Evolutionary conservation across 2,888 invertebrate species (phyloP), one percentile per base, ranked within the genome.

Genomic region (Agriotes lineatus): DNA sequence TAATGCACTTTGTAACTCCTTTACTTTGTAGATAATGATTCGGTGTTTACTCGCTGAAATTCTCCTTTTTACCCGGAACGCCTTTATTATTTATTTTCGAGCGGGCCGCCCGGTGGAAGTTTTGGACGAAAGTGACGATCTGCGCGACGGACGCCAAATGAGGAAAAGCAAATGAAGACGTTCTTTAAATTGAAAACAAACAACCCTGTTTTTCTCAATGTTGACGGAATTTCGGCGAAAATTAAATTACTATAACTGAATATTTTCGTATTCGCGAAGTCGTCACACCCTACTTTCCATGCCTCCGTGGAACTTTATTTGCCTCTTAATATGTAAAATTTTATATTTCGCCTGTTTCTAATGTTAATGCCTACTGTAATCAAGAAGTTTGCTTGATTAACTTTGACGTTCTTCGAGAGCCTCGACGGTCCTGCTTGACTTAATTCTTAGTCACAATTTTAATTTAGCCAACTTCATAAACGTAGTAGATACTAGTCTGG

Each of bases 1-100:
- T 37, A 61, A 56, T 67, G 54, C 61, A 67, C 35, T 67, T 65
- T 44, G 61, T 60, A 33, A 54, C 39, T 35, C 18, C 14, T 54
- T 54, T 52, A 39, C 18, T 59, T 59, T 59, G 16, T 30, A 59
- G 30, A 16, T 59, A 45, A 59, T 12, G 12, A 7, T 37, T 20
- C 56, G 7, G 16, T n/a, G 18, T 37, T 56, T 19, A 37, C 16
- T 33, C 20, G 10, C 19, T 33, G 35, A 37, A 56, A 35, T 56
- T 56, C 4, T 33, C n/a, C 12, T 33, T 7, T 9, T 35, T 10
- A 14, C 20, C 33, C 14, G 19, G 19, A 19, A n/a, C 9, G 33
- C 30, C 33, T 16, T 35, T 39, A 39, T 12, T 14, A 12, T 3
- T 42, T 42, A 5, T 42, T 42, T 16, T 18, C 7, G 16, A 16